phyloP scores from a whole-genome alignment of 2,113 vertebrate genomes.

The Trachemys scripta region DNA sequence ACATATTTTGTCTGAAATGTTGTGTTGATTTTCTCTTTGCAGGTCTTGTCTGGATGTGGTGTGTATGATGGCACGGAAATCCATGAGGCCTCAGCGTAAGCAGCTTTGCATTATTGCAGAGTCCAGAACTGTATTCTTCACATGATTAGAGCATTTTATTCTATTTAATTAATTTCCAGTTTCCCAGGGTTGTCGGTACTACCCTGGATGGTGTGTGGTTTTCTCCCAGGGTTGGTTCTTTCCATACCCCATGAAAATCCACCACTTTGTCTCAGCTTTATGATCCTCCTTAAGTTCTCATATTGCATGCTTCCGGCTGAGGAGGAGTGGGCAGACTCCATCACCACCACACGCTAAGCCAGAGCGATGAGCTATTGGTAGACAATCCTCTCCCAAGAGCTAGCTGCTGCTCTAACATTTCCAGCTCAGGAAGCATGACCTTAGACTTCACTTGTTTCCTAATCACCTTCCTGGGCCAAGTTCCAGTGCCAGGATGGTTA shows the following conservation, averaged over 20 bases:
- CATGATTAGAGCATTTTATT: neutral
- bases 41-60: conserved; percentile 91
- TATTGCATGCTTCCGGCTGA: neutral
- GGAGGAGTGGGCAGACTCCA: rapidly evolving
- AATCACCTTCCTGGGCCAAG: neutral
- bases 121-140: neutral
- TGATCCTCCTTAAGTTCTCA: neutral
- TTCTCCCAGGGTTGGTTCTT: neutral
- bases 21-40: neutral
- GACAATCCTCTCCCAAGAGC: neutral
- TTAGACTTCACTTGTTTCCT: neutral
- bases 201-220: neutral
- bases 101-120: neutral
- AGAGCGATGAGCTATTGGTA: neutral
- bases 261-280: neutral
- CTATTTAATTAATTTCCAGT: neutral
- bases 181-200: neutral
- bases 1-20: neutral
- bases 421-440: neutral
- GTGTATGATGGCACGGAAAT: conserved; percentile 91
- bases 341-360: neutral
- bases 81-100: conserved; percentile 92
- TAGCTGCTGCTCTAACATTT: neutral
- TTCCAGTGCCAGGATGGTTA: neutral
- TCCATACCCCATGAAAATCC: neutral